These are phyloP conservation scores for Dermatemys mawii DNA, from an alignment of 2,113 vertebrate genomes.

Conservation along the genomic window DNA sequence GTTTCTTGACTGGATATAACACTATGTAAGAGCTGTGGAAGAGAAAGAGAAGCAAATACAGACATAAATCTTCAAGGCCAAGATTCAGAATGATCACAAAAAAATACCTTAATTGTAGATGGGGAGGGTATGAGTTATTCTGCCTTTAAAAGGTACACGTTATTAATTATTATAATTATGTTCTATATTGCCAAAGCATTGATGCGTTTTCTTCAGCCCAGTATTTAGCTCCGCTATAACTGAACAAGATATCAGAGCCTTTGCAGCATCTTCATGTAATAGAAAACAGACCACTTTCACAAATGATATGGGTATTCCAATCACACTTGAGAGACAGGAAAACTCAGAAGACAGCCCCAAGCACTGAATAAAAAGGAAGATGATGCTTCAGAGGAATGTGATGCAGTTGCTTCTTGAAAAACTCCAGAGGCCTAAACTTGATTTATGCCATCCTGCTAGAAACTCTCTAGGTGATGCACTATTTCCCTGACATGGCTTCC, in stretches of 20 bases:
- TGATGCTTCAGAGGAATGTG: background rate
- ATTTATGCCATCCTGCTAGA: background rate
- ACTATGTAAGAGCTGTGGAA: background rate
- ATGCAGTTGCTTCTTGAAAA: background rate
- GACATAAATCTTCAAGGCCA: background rate
- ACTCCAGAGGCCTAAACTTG: background rate
- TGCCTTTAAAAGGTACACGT: background rate
- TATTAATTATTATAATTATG: background rate
- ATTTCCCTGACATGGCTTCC: background rate
- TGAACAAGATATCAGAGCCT: background rate
- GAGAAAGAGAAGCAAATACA: background rate
- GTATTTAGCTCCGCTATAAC: accelerated
- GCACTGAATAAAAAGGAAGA: background rate
- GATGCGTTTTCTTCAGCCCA: accelerated
- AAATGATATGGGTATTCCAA: background rate
- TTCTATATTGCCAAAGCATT: background rate
- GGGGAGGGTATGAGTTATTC: background rate
- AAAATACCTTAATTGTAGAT: background rate
- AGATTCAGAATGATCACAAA: background rate
- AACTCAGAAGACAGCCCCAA: background rate
- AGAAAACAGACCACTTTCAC: background rate
- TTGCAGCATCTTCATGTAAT: background rate
- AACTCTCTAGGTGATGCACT: background rate
- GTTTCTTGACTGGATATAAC: background rate
- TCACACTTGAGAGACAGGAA: background rate